Conservation (phyloP, 1,140 invertebrate species). For the Penaeus japonicus region DNA sequence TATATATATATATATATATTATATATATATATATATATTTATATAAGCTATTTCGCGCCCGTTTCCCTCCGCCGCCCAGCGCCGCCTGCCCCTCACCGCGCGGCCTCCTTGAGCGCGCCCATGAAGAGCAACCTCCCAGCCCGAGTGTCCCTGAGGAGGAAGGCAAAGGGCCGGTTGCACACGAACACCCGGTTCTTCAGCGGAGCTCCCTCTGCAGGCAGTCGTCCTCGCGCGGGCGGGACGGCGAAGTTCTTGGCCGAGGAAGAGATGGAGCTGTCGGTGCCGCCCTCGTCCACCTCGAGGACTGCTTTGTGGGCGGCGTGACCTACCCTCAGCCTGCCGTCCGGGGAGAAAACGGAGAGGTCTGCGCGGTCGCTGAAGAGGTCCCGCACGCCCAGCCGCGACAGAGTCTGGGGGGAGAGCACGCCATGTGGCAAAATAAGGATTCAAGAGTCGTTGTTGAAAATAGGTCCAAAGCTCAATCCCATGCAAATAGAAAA, state of each 20-base stretch:
- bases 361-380: not conserved
- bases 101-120: not conserved
- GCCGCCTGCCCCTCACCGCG: not conserved
- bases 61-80: no score
- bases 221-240: not conserved
- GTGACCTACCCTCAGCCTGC: not conserved
- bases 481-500: no score
- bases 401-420: not conserved
- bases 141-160: not conserved
- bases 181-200: not conserved
- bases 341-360: not conserved
- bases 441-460: no score
- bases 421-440: no score
- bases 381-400: not conserved
- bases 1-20: no score
- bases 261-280: not conserved
- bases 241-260: not conserved
- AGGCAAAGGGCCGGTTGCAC: not conserved
- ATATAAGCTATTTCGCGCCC: not conserved
- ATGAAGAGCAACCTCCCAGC: not conserved
- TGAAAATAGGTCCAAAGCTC: no score
- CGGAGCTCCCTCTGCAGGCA: not conserved
- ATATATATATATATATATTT: no score
- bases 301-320: not conserved
- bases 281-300: not conserved